phyloP scores from a whole-genome alignment of 2,113 vertebrate genomes.

The Oxygymnocypris stewartii region DNA sequence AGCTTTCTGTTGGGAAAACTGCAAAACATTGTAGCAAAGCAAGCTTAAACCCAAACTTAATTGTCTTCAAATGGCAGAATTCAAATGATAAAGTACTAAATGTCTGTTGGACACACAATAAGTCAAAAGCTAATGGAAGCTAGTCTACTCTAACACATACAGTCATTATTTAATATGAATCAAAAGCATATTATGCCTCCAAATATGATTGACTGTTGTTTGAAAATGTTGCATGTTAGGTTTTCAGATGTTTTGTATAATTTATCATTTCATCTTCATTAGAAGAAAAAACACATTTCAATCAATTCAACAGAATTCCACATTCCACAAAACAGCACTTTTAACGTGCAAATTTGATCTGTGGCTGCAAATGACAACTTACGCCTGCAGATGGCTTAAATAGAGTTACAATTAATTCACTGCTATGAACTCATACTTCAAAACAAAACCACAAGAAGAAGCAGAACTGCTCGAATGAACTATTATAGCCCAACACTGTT shows the following conservation, averaged over 20 bases:
- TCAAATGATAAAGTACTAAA: not conserved
- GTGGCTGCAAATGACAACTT: not conserved
- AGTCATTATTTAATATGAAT: not conserved
- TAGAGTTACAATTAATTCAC: not conserved
- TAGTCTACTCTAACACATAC: not conserved
- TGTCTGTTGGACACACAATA: not conserved
- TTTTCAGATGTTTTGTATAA: not conserved
- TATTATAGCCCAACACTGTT: conserved; percentile 15
- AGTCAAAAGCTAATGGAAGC: not conserved
- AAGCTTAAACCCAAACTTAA: not conserved
- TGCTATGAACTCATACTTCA: not conserved
- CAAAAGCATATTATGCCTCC: not conserved
- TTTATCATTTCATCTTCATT: not conserved
- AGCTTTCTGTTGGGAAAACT: conserved; percentile 42
- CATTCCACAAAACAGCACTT: not conserved
- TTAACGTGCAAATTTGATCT: not conserved
- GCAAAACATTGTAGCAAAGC: not conserved
- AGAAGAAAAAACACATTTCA: not conserved
- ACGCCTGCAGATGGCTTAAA: not conserved
- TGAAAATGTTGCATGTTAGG: not conserved
- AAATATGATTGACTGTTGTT: not conserved
- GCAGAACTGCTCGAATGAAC: not conserved
- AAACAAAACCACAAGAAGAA: conserved; percentile 9
- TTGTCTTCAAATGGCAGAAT: not conserved
- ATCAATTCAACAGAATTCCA: not conserved